Conservation (phyloP, 2,113 vertebrate species). For the Notiomystis cincta region DNA sequence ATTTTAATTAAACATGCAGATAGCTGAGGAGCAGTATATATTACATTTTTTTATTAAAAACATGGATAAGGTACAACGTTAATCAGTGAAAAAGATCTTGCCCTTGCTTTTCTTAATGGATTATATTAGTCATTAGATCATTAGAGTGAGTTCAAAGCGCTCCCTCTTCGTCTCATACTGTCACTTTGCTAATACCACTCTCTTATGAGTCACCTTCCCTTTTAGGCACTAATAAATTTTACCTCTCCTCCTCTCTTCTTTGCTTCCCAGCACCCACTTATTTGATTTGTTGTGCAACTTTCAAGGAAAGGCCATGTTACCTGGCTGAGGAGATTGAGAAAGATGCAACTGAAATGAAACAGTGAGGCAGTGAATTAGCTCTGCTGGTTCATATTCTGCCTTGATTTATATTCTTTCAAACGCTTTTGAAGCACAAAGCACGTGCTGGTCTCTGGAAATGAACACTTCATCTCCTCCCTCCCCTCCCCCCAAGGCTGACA, state of each 20-base stretch:
- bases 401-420: slow-evolving; percentile 65
- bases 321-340: slow-evolving; percentile 51
- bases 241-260: background rate
- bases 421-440: slow-evolving; percentile 44
- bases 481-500: background rate
- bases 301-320: slow-evolving; percentile 59
- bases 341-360: slow-evolving; percentile 40
- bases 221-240: slow-evolving; percentile 69
- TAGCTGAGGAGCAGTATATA: slow-evolving; percentile 51
- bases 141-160: slow-evolving; percentile 59
- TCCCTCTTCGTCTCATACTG: slow-evolving; percentile 35
- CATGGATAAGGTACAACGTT: slow-evolving; percentile 49
- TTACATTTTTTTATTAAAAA: slow-evolving; percentile 72
- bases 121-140: slow-evolving; percentile 71
- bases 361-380: slow-evolving; percentile 35
- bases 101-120: slow-evolving; percentile 70
- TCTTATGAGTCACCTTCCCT: slow-evolving; percentile 68
- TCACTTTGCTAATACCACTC: slow-evolving; percentile 59
- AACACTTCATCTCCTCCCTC: slow-evolving; percentile 31
- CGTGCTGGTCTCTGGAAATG: slow-evolving; percentile 7
- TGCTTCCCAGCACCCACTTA: background rate
- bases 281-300: slow-evolving; percentile 63
- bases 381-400: slow-evolving; percentile 8
- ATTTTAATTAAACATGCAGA: slow-evolving; percentile 69
- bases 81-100: slow-evolving; percentile 68